These are phyloP conservation scores for Myopa tessellatipennis DNA, from an alignment of 2,888 invertebrate genomes.

Conservation along the genomic window DNA sequence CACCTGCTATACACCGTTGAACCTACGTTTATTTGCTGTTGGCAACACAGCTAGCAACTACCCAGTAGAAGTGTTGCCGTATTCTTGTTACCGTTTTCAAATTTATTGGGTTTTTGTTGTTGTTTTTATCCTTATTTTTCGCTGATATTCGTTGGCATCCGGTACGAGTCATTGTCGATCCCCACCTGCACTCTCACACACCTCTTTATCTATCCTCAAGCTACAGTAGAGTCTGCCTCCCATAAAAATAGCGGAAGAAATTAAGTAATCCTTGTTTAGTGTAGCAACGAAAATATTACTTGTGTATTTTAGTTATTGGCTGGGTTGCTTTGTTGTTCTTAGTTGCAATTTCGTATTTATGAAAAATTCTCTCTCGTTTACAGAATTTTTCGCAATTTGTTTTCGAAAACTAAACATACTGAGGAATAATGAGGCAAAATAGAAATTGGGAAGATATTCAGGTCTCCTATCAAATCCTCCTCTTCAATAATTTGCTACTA, in stretches of 20 bases:
- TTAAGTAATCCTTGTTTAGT: conserved; percentile 28
- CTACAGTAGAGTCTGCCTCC: conserved; percentile 1
- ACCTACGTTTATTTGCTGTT: background rate
- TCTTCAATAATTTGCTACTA: background rate
- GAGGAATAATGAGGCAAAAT: background rate
- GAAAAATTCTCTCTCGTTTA: conserved; percentile 1
- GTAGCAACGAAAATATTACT: conserved; percentile 10
- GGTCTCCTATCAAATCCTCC: background rate
- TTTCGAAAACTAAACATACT: background rate
- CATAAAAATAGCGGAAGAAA: background rate
- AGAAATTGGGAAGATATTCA: background rate
- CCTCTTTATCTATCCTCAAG: background rate
- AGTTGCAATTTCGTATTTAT: conserved; percentile 14
- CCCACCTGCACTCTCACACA: background rate
- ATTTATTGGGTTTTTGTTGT: background rate
- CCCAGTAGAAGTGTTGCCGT: conserved; percentile 14
- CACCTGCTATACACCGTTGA: background rate
- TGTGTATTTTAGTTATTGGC: background rate
- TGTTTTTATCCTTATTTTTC: background rate
- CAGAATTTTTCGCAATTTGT: background rate
- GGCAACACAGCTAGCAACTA: background rate
- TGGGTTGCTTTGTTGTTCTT: background rate
- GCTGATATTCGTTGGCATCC: background rate
- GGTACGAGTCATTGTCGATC: background rate
- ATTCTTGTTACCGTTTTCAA: background rate